A percentile compares a stretch with the other conserved stretches of the same genome.
Evolutionary conservation across 2,888 invertebrate species (phyloP).

Genomic region (Anaspis maculata): DNA sequence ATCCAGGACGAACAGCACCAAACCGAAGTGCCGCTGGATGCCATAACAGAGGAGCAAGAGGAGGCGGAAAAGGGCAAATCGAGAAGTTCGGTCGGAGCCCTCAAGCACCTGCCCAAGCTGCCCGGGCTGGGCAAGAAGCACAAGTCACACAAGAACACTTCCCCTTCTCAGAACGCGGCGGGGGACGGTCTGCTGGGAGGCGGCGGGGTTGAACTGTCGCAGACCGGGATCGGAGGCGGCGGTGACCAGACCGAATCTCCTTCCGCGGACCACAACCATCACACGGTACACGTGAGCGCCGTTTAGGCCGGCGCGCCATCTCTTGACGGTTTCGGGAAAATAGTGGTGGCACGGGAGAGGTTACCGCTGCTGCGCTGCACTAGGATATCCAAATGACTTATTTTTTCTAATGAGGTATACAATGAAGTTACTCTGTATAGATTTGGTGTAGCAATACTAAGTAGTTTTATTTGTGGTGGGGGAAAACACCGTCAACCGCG

Average conservation of each 20-base stretch:
- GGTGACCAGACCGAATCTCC: constrained; percentile 22
- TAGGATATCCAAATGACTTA: constrained; percentile 21
- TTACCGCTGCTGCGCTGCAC: too few relatives aligned
- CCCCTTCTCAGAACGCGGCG: too few relatives aligned
- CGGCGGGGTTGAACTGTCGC: constrained; percentile 29
- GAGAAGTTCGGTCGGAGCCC: constrained; percentile 46
- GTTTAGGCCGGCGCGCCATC: constrained; percentile 24
- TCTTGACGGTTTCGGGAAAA: too few relatives aligned
- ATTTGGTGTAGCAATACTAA: constrained; percentile 7
- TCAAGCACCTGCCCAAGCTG: constrained; percentile 55
- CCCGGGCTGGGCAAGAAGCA: constrained; percentile 58
- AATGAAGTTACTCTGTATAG: constrained; percentile 10
- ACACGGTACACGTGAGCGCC: constrained; percentile 37
- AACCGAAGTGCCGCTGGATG: constrained; percentile 54
- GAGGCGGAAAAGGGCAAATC: constrained; percentile 39
- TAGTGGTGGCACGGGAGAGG: too few relatives aligned
- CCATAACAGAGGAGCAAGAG: constrained; percentile 63
- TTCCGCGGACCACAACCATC: constrained; percentile 25
- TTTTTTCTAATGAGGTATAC: constrained; percentile 24
- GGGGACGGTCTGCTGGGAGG: constrained; percentile 16
- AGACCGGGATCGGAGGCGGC: too few relatives aligned
- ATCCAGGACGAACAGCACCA: constrained; percentile 69
- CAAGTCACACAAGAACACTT: constrained; percentile 34
- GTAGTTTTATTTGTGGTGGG: too few relatives aligned
- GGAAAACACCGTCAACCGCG: too few relatives aligned